Evolutionary conservation across 2,797 vertebrate species (phyloP), one percentile per base, ranked within the genome.

Genomic region (Lutjanus argentimaculatus): DNA sequence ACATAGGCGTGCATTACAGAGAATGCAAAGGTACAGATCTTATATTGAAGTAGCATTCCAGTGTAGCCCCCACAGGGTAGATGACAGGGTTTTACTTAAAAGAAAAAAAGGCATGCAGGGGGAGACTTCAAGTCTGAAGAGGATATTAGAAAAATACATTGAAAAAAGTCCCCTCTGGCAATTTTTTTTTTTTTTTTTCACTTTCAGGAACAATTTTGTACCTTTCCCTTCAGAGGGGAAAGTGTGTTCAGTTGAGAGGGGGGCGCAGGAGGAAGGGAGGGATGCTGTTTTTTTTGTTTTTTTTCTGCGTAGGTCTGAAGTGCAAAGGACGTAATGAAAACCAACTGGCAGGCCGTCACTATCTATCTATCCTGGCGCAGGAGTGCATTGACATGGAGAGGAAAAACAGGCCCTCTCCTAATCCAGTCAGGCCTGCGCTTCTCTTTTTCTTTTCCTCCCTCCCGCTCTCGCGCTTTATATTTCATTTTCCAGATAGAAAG

Each of bases 111-210:
- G 90, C 90, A 82, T 51, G 86, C 85, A 80, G 86, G 85, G 85
- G 88, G 89, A 95, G 93, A 93, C 94, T 94, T 84, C 63, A 90
- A 95, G 94, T 95, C 95, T 96, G 92, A 94, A 90, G 94, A 96
- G 95, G 95, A 96, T 96, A 96, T 96, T 96, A 95, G 94, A 96
- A 95, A 96, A 96, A 95, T 95, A 94, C 94, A 94, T 88, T 84
- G 90, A 79, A 92, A 90, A 92, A 89, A 75, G 80, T 87, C 69
- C 66, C 95, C 94, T 93, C 89, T 51, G 93, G 94, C 92, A 85
- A 66, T 72, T 84, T 91, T 88, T 86, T 89, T 72, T 84, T 91
- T 88, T 85, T 89, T 92, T 93, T 70, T 92, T 92, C 67, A 90
- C 88, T 91, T 92, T 90, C 89, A 93, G 87, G 85, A 95, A 91